phyloP scores from a whole-genome alignment of 2,888 invertebrate species.

The Eugnorisma glareosa region DNA sequence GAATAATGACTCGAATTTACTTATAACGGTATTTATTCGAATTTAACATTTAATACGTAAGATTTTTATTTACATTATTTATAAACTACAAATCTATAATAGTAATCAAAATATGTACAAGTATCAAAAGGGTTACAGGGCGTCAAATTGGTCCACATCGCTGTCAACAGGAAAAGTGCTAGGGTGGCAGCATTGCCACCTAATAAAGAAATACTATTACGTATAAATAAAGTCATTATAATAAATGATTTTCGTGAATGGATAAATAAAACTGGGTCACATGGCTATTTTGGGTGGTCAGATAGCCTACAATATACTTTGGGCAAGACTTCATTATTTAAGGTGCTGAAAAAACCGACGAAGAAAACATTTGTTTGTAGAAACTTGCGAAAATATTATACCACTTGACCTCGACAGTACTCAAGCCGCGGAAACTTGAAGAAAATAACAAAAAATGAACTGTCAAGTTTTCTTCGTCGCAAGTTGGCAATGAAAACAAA shows the following conservation, averaged over 20 bases:
- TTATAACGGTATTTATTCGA: not conserved
- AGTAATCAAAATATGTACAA: too few relatives aligned
- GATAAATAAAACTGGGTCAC: not conserved
- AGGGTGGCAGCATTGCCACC: too few relatives aligned
- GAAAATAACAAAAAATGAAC: conserved; percentile 55
- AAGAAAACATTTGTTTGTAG: not conserved
- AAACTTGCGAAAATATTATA: conserved; percentile 21
- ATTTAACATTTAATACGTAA: not conserved
- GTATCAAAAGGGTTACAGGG: too few relatives aligned
- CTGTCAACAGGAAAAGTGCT: too few relatives aligned
- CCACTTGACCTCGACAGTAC: conserved; percentile 15
- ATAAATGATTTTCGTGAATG: not conserved
- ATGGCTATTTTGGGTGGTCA: not conserved
- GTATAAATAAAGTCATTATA: not conserved
- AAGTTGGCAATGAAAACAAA: conserved; percentile 46
- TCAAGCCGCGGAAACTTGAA: conserved; percentile 17
- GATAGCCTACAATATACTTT: not conserved
- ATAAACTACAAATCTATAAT: too few relatives aligned
- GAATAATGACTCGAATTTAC: not conserved
- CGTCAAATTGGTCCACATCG: too few relatives aligned
- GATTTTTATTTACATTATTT: too few relatives aligned
- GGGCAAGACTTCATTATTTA: not conserved
- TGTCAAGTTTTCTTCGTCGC: conserved; percentile 37
- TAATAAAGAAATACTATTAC: too few relatives aligned
- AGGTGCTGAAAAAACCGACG: not conserved